These are phyloP conservation scores for Phataginus tetradactyla DNA, from an alignment of 2,797 vertebrate genomes.

Conservation along the genomic window DNA sequence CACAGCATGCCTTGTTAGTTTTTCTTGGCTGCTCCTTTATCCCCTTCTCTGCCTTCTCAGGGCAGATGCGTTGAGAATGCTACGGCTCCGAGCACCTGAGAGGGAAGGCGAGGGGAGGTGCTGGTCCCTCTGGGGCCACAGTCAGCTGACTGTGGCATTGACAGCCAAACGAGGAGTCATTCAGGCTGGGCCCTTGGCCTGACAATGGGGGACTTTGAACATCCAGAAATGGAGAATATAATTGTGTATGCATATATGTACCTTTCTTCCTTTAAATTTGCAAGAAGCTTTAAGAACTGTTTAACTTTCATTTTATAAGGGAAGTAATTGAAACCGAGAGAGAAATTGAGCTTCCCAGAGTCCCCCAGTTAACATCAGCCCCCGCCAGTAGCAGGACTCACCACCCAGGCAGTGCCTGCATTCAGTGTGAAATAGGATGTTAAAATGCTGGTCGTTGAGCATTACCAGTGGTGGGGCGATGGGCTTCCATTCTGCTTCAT, in stretches of 20 bases:
- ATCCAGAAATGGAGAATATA: not conserved
- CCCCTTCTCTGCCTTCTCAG: no score
- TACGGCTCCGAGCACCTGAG: fast-evolving
- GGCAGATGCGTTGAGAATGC: no score
- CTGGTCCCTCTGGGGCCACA: fast-evolving
- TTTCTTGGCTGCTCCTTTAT: not conserved
- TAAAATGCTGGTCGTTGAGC: fast-evolving
- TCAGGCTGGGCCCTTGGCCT: not conserved
- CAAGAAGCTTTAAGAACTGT: not conserved
- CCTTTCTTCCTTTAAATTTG: not conserved
- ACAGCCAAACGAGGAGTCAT: not conserved
- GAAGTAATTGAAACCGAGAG: not conserved
- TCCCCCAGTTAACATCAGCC: not conserved
- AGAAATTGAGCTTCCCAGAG: not conserved
- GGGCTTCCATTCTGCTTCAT: not conserved
- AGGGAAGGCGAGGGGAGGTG: not conserved
- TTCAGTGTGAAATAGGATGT: fast-evolving
- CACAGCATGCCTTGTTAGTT: not conserved
- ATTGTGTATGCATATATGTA: not conserved
- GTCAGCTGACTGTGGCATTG: not conserved
- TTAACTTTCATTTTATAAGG: not conserved
- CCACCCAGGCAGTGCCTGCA: no score
- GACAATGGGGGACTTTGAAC: not conserved
- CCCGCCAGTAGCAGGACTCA: fast-evolving
- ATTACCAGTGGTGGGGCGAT: not conserved